These are phyloP conservation scores for Aepyceros melampus DNA, from an alignment of 2,113 vertebrate genomes.

Conservation along the genomic window DNA sequence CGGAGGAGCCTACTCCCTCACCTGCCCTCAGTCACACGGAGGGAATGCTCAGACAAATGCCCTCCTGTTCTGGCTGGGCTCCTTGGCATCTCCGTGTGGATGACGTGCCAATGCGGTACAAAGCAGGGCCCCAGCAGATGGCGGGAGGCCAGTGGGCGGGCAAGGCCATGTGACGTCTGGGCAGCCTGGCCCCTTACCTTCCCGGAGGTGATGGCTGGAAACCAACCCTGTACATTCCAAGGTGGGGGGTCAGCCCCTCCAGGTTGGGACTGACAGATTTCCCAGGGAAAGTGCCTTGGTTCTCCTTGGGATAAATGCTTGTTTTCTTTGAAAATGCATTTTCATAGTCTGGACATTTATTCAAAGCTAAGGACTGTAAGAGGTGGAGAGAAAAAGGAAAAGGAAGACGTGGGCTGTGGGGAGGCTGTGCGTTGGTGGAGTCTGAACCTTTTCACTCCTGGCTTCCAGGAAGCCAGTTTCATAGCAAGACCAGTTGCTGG, in stretches of 20 bases:
- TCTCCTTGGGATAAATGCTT: background rate
- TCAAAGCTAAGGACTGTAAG: background rate
- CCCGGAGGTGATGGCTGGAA: accelerated
- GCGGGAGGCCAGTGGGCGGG: background rate
- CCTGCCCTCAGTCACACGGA: background rate
- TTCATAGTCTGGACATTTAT: background rate
- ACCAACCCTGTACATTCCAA: background rate
- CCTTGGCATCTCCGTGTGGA: accelerated
- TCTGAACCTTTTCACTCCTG: background rate
- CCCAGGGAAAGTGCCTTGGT: accelerated
- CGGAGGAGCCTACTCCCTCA: background rate
- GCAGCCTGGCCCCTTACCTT: accelerated
- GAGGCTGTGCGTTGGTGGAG: too few species aligned
- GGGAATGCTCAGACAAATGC: background rate
- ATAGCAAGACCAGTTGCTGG: background rate
- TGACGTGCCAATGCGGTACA: background rate
- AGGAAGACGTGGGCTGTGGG: background rate
- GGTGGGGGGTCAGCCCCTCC: background rate
- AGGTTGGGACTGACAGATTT: background rate
- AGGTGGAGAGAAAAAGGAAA: background rate
- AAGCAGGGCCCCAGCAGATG: background rate
- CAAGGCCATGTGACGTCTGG: background rate
- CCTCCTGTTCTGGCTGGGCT: background rate
- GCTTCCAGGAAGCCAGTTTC: background rate
- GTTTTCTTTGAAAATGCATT: background rate